A percentile compares a stretch with the other conserved stretches of the same genome.
These are phyloP conservation scores for Rattus rattus DNA, from an alignment of 2,113 vertebrate species.

Conservation along the genomic window DNA sequence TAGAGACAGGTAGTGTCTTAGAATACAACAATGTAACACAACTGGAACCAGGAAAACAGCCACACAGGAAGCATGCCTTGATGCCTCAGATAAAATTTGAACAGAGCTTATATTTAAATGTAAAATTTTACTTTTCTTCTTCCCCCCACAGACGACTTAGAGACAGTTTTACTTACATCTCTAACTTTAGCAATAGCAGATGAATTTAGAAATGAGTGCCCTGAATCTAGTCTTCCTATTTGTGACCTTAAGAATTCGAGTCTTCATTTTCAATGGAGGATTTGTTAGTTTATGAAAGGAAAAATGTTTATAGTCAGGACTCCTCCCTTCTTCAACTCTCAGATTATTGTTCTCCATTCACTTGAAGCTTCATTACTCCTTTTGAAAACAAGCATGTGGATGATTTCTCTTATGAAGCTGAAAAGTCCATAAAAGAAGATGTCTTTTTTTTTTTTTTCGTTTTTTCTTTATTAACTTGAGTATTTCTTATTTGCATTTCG, in stretches of 20 bases:
- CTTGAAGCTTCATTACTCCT: not conserved
- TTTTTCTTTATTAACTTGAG: no score
- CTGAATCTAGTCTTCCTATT: not conserved
- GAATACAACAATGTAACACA: not conserved
- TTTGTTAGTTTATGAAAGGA: not conserved
- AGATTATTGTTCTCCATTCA: not conserved
- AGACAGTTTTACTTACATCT: not conserved
- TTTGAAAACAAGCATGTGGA: not conserved
- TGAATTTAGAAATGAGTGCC: not conserved
- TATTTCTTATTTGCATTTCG: no score
- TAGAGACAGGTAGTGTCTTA: fast-evolving
- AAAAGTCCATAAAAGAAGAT: not conserved
- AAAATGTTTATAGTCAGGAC: not conserved
- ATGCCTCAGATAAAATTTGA: not conserved
- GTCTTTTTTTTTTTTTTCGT: no score
- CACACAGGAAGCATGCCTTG: not conserved
- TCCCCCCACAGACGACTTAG: not conserved
- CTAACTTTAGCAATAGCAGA: not conserved
- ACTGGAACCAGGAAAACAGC: not conserved
- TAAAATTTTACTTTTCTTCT: not conserved
- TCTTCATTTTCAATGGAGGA: not conserved
- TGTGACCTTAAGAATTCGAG: not conserved
- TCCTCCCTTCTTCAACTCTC: not conserved
- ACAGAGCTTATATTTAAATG: not conserved
- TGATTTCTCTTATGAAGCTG: not conserved